Evolutionary conservation across 1,140 invertebrate genomes (phyloP).

Genomic region (Gyrodactylus bullatarudis): DNA sequence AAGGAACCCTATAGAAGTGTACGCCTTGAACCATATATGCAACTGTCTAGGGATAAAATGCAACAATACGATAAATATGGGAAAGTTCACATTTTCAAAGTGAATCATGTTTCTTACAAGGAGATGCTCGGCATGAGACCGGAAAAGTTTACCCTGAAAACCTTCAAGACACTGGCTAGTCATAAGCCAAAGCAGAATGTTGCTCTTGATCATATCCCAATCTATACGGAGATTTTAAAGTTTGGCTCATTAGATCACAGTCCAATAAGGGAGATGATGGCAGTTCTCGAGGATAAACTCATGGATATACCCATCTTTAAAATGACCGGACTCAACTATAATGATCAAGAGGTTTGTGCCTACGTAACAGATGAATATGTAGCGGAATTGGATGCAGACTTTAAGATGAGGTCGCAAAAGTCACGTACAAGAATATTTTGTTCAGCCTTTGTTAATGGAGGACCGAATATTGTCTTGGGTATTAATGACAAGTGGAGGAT

Average conservation of each 20-base stretch:
- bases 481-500: slow-evolving; percentile 7
- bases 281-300: neutral
- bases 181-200: slow-evolving; percentile 5
- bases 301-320: neutral
- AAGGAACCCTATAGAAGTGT: slow-evolving; percentile 3
- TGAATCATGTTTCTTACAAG: slow-evolving; percentile 6
- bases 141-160: slow-evolving; percentile 4
- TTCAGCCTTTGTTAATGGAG: slow-evolving; percentile 4
- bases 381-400: neutral
- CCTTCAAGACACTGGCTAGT: neutral
- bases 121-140: slow-evolving; percentile 5
- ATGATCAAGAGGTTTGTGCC: slow-evolving; percentile 1
- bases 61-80: slow-evolving; percentile 7
- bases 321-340: neutral
- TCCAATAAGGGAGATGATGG: neutral
- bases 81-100: slow-evolving; percentile 7
- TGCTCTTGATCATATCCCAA: slow-evolving; percentile 5
- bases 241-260: slow-evolving; percentile 4
- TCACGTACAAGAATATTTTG: neutral
- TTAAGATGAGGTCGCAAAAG: neutral
- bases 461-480: slow-evolving; percentile 4
- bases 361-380: slow-evolving; percentile 5
- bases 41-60: slow-evolving; percentile 1
- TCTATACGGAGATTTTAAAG: slow-evolving; percentile 4
- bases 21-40: slow-evolving; percentile 4